A percentile compares a stretch with the other conserved stretches of the same genome.
Conservation (phyloP, 2,888 invertebrate genomes). For the Tinea semifulvella region DNA sequence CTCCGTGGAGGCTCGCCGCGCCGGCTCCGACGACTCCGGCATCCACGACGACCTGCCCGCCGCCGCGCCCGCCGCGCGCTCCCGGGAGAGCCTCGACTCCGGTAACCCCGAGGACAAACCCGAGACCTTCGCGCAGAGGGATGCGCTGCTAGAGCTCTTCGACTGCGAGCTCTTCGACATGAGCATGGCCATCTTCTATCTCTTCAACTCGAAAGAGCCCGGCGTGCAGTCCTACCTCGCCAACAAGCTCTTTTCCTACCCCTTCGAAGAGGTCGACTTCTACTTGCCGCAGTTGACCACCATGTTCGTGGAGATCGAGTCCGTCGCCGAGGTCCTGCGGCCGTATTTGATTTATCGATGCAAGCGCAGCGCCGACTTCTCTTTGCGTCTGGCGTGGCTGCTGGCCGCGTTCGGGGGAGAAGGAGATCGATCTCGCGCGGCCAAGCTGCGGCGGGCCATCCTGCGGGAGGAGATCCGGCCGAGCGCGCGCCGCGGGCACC, state of each 20-base stretch:
- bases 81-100: slow-evolving; percentile 79
- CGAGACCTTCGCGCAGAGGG: slow-evolving; percentile 64
- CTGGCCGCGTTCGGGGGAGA: slow-evolving; percentile 92
- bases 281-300: slow-evolving; percentile 97
- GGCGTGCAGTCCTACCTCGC: slow-evolving; percentile 98
- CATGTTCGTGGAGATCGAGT: slow-evolving; percentile 98
- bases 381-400: slow-evolving; percentile 95
- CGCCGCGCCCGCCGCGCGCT: slow-evolving; percentile 64
- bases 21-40: slow-evolving; percentile 83
- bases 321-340: slow-evolving; percentile 83
- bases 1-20: slow-evolving; percentile 66
- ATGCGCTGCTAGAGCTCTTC: slow-evolving; percentile 86
- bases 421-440: slow-evolving; percentile 45
- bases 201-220: slow-evolving; percentile 97
- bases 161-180: slow-evolving; percentile 97
- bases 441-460: slow-evolving; percentile 51
- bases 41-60: slow-evolving; percentile 66
- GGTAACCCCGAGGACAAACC: slow-evolving; percentile 68
- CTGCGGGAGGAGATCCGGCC: slow-evolving; percentile 58
- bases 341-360: slow-evolving; percentile 70
- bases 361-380: slow-evolving; percentile 94
- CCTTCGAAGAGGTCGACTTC: slow-evolving; percentile 92
- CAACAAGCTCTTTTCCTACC: slow-evolving; percentile 96
- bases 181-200: slow-evolving; percentile 97
- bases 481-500: slow-evolving; percentile 51